Percentiles rank a stretch among this genome's conserved stretches.
Evolutionary conservation across 2,113 vertebrate genomes (phyloP).

Genomic region (Benitochromis conjunctus): DNA sequence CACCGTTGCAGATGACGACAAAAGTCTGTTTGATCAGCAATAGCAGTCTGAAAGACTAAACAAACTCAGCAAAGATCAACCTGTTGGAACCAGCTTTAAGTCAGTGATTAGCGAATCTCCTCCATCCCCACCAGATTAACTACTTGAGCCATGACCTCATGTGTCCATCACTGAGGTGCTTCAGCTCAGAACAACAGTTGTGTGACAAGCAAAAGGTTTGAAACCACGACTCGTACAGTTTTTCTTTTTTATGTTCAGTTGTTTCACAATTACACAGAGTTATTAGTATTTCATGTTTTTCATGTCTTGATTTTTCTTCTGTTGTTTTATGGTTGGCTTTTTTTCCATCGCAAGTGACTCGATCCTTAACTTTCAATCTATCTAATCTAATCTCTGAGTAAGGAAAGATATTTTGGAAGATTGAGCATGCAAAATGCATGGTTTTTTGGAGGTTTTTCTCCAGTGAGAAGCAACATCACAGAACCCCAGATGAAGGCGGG

Average conservation of each 20-base stretch:
- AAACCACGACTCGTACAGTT: neutral
- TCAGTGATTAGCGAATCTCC: neutral
- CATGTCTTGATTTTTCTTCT: neutral
- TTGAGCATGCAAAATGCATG: neutral
- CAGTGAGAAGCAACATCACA: neutral
- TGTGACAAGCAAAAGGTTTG: neutral
- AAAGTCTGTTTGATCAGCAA: constrained; percentile 47
- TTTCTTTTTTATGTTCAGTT: neutral
- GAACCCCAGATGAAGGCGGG: neutral
- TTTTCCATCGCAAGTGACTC: neutral
- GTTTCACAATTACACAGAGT: neutral
- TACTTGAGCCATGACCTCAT: neutral
- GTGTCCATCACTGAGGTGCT: neutral
- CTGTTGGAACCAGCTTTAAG: neutral
- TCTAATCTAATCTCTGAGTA: neutral
- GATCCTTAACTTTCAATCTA: neutral
- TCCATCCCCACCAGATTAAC: neutral
- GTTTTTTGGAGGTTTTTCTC: neutral
- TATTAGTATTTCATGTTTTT: neutral
- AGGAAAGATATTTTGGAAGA: neutral
- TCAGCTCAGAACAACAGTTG: neutral
- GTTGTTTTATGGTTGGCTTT: neutral
- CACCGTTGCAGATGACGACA: constrained; percentile 42
- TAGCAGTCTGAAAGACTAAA: constrained; percentile 18
- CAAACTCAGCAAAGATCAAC: constrained; percentile 22